Conservation (phyloP, 2,797 vertebrate genomes). For the Neosalanx taihuensis region DNA sequence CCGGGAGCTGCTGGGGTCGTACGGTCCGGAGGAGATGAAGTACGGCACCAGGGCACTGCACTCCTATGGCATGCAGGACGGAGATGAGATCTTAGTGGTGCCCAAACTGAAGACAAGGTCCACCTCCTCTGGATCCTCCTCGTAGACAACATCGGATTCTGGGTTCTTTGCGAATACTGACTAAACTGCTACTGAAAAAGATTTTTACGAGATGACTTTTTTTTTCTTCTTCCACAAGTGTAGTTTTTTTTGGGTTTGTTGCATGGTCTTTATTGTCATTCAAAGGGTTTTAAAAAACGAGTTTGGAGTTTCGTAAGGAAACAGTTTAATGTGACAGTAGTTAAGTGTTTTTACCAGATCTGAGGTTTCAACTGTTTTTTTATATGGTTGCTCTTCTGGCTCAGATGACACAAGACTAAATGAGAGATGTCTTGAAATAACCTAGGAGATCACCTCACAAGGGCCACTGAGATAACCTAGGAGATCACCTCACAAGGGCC, state of each 20-base stretch:
- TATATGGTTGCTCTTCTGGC: not conserved
- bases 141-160: constrained; percentile 18
- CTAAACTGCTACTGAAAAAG: constrained; percentile 31
- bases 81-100: constrained; percentile 92
- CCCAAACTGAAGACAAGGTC: constrained; percentile 69
- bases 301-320: not conserved
- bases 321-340: not conserved
- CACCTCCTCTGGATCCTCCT: constrained; percentile 47
- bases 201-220: constrained; percentile 31
- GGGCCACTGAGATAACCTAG: not conserved
- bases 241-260: not conserved
- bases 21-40: constrained; percentile 91
- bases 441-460: not conserved
- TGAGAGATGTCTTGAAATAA: not conserved
- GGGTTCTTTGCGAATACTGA: constrained; percentile 7
- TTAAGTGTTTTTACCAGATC: constrained; percentile 1
- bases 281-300: no score
- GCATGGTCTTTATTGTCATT: no score
- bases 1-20: constrained; percentile 75
- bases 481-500: not conserved
- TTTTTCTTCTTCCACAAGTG: not conserved
- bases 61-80: constrained; percentile 91
- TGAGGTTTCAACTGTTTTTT: not conserved
- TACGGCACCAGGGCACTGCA: constrained; percentile 87
- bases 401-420: not conserved